phyloP scores from a whole-genome alignment of 1,140 invertebrate genomes.

The Drosophila persimilis region DNA sequence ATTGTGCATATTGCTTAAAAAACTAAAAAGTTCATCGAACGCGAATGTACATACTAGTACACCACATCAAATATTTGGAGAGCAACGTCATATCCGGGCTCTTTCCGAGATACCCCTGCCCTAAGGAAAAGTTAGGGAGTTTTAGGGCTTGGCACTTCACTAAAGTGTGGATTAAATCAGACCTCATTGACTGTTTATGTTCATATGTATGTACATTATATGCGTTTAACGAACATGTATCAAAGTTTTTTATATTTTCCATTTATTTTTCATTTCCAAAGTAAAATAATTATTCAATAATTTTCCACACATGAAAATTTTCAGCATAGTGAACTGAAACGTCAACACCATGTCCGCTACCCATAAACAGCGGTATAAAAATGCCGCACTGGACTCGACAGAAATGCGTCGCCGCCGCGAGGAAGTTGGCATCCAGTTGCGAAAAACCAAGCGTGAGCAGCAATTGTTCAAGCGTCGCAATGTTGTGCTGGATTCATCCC shows the following conservation, averaged over 20 bases:
- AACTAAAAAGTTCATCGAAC: slow-evolving; percentile 32
- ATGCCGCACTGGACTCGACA: slow-evolving; percentile 94
- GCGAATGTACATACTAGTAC: neutral
- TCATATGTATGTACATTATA: too few relatives aligned
- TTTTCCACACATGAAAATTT: neutral
- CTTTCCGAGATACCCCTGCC: neutral
- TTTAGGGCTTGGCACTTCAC: too few relatives aligned
- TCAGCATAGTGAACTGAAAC: slow-evolving; percentile 6
- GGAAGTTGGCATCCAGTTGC: slow-evolving; percentile 97
- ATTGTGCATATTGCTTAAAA: slow-evolving; percentile 52
- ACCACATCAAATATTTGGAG: slow-evolving; percentile 3
- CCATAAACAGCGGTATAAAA: slow-evolving; percentile 98
- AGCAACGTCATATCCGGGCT: slow-evolving; percentile 4
- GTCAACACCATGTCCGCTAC: slow-evolving; percentile 86
- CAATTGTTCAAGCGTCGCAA: slow-evolving; percentile 96
- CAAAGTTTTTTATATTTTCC: too few relatives aligned
- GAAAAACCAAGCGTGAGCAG: slow-evolving; percentile 97
- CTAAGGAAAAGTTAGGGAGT: too few relatives aligned
- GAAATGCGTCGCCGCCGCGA: slow-evolving; percentile 95
- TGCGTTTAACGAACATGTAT: too few relatives aligned
- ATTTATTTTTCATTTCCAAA: too few relatives aligned
- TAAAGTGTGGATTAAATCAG: too few relatives aligned
- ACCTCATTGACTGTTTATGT: too few relatives aligned
- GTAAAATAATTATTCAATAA: too few relatives aligned
- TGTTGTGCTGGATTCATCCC: slow-evolving; percentile 85